Conservation (phyloP, 2,797 vertebrate genomes). For the Pseudomugil tenellus region DNA sequence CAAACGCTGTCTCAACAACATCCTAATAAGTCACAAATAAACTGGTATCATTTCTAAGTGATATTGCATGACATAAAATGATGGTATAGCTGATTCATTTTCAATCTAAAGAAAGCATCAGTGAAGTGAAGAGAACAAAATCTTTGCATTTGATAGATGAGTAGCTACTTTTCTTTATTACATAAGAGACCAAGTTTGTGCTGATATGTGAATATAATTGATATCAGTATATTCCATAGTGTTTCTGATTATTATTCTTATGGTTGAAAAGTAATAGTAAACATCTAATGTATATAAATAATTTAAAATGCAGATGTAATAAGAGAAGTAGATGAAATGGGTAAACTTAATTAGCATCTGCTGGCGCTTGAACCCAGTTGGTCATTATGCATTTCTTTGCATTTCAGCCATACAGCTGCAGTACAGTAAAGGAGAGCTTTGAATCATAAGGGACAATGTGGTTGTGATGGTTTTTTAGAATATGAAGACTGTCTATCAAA, state of each 20-base stretch:
- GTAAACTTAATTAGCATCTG: conserved; percentile 42
- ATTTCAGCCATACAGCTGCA: conserved; percentile 42
- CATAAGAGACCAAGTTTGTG: conserved; percentile 10
- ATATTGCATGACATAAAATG: conserved; percentile 3
- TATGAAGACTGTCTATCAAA: conserved; percentile 65
- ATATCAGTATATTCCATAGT: conserved; percentile 14
- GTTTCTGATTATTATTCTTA: not conserved
- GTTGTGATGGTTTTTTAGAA: too few relatives aligned
- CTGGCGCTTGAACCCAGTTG: conserved; percentile 15
- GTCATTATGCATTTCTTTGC: conserved; percentile 57
- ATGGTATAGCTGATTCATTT: conserved; percentile 18
- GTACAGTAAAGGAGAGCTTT: conserved; percentile 49
- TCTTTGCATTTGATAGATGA: conserved; percentile 43
- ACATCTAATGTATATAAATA: conserved; percentile 24
- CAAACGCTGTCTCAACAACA: conserved; percentile 36
- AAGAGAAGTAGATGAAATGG: conserved; percentile 28
- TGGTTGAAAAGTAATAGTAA: conserved; percentile 22
- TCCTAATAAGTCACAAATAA: conserved; percentile 19
- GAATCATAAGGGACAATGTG: conserved; percentile 65
- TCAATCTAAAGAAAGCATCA: conserved; percentile 33
- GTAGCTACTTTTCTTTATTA: conserved; percentile 24
- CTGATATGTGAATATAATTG: conserved; percentile 38
- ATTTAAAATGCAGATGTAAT: conserved; percentile 47
- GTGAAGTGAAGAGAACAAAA: conserved; percentile 45
- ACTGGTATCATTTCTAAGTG: conserved; percentile 8